Evolutionary conservation across 2,888 invertebrate genomes (phyloP), one percentile per base, ranked within the genome.

Genomic region (Cylloceria caligata): DNA sequence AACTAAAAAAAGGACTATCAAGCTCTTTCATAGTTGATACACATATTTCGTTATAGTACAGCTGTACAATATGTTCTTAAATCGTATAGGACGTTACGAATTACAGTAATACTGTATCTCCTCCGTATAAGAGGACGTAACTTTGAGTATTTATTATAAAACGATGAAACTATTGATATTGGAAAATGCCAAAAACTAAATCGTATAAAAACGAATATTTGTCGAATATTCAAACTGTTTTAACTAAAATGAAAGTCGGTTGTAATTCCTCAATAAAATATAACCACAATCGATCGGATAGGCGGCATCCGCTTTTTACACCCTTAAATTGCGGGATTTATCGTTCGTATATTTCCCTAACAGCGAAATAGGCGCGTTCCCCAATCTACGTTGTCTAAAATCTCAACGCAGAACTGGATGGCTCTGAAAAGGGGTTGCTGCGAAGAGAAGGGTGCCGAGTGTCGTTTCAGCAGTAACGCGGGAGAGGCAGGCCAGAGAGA

Each of bases 321-420:
- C n/a, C n/a, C 27, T 30, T 13, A 16, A 19, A 57, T 57, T 16
- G 16, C 16, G 9, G n/a, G 16, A 57, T 57, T 57, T 57, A 34
- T 34, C 13, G 7, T 57, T n/a, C 57, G 55, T n/a, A 3, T 30
- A 42, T 55, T 52, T 55, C 30, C 30, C 42, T 11, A 45, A 60
- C 42, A 7, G 42, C 42, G 39, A 49, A 75, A 47, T 30, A 47
- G 57, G 65, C 27, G 52, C 57, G 64, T 71, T 64, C 30, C 7
- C 27, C 65, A 57, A 65, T 75, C 21, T 64, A 47, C 45, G 55
- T 67, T 67, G 80, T 72, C 42, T 62, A 81, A 78, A 81, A 57
- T 65, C 45, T 64, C 24, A 47, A 60, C 21, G n/a, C n/a, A 65
- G 55, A 16, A 45, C n/a, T 42, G 42, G 69, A 24, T 4, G 24